Evolutionary conservation across 2,888 invertebrate genomes (phyloP).

Genomic region (Torymus tubicola): DNA sequence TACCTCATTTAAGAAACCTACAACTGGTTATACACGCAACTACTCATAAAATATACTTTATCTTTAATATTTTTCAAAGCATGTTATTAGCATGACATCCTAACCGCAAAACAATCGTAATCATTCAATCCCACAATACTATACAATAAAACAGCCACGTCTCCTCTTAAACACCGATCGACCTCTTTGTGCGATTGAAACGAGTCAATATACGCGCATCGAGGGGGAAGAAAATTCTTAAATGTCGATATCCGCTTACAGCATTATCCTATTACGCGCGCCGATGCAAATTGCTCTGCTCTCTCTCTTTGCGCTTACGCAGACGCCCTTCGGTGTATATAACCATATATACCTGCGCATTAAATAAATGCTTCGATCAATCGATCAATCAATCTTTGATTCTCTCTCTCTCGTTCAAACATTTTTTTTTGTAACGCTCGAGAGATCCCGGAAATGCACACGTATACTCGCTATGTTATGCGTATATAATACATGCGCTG

Average conservation of each 20-base stretch:
- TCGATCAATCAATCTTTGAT: conserved; percentile 44
- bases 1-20: too few relatives aligned
- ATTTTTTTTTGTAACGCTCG: conserved; percentile 5
- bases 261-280: conserved; percentile 10
- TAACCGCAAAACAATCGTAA: too few relatives aligned
- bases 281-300: conserved; percentile 21
- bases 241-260: conserved; percentile 10
- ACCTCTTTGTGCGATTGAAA: not conserved
- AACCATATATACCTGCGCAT: conserved; percentile 24
- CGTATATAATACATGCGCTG: conserved; percentile 7
- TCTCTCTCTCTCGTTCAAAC: not conserved
- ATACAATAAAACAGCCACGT: too few relatives aligned
- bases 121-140: too few relatives aligned
- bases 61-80: too few relatives aligned
- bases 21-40: too few relatives aligned
- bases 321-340: too few relatives aligned
- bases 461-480: not conserved
- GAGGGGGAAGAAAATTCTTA: not conserved
- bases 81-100: too few relatives aligned
- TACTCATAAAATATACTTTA: too few relatives aligned
- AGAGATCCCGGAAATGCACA: conserved; percentile 17
- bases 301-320: too few relatives aligned
- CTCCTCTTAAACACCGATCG: too few relatives aligned
- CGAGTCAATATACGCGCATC: not conserved
- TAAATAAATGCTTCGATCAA: conserved; percentile 38